phyloP scores from a whole-genome alignment of 1,140 invertebrate species.

The Anastrepha obliqua region DNA sequence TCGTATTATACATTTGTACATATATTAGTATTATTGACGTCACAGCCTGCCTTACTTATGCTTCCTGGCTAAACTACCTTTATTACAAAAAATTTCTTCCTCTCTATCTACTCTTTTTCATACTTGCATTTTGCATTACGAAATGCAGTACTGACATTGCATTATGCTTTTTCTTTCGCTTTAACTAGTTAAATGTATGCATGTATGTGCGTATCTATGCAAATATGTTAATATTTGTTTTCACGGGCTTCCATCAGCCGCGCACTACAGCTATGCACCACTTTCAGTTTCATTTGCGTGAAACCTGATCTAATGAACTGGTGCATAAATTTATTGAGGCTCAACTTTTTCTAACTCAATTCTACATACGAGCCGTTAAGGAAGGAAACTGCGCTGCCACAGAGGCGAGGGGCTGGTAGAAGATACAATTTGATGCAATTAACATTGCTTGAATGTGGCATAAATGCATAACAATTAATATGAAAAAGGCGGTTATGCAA shows the following conservation, averaged over 20 bases:
- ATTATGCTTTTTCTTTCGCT: conserved; percentile 12
- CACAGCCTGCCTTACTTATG: background rate
- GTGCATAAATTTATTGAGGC: background rate
- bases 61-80: conserved; percentile 18
- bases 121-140: conserved; percentile 28
- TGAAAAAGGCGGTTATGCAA: background rate
- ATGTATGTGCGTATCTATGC: background rate
- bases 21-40: background rate
- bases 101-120: background rate
- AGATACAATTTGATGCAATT: background rate
- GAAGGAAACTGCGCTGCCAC: background rate
- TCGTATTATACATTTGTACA: too few relatives aligned
- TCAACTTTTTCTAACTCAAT: background rate
- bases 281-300: conserved; percentile 32
- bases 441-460: background rate
- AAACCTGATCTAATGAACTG: conserved; percentile 25
- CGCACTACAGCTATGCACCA: background rate
- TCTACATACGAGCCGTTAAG: background rate
- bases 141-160: conserved; percentile 21
- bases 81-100: too few relatives aligned
- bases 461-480: background rate
- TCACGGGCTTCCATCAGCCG: background rate
- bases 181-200: background rate
- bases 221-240: background rate
- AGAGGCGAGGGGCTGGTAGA: background rate